Evolutionary conservation across 2,888 invertebrate genomes (phyloP).

Genomic region (Parthenolecanium corni): DNA sequence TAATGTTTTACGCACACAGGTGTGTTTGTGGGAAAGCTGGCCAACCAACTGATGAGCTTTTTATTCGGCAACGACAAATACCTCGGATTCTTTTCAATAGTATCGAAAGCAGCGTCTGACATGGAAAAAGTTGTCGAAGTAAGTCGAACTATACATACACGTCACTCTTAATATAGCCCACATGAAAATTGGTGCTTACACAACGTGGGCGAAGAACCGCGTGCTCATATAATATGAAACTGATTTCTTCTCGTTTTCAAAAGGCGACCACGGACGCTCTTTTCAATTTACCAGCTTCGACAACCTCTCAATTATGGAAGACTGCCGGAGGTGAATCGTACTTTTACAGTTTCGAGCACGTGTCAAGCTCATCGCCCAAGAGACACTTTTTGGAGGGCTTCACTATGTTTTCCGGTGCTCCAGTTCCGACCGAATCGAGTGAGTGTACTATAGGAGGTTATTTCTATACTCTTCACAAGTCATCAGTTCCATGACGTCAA

Average conservation of each 20-base stretch:
- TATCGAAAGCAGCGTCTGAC: conserved; percentile 29
- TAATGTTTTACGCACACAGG: background rate
- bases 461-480: too few relatives aligned
- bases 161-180: too few relatives aligned
- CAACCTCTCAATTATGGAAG: conserved; percentile 58
- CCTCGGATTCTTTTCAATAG: conserved; percentile 32
- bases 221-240: too few relatives aligned
- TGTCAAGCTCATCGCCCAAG: conserved; percentile 45
- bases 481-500: too few relatives aligned
- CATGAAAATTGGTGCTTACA: too few relatives aligned
- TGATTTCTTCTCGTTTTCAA: conserved; percentile 29
- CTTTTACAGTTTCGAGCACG: conserved; percentile 64
- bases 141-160: conserved; percentile 7
- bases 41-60: conserved; percentile 31
- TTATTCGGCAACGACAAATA: conserved; percentile 34
- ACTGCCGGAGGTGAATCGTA: conserved; percentile 47
- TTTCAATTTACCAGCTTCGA: conserved; percentile 63
- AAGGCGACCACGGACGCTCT: conserved; percentile 52
- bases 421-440: background rate
- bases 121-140: conserved; percentile 49
- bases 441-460: too few relatives aligned
- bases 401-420: background rate
- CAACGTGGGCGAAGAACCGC: too few relatives aligned
- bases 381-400: background rate
- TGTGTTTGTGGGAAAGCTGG: background rate